Percentiles rank a stretch among this genome's conserved stretches.
These are phyloP conservation scores for Piscicola geometra DNA, from an alignment of 2,888 invertebrate species.

Conservation along the genomic window DNA sequence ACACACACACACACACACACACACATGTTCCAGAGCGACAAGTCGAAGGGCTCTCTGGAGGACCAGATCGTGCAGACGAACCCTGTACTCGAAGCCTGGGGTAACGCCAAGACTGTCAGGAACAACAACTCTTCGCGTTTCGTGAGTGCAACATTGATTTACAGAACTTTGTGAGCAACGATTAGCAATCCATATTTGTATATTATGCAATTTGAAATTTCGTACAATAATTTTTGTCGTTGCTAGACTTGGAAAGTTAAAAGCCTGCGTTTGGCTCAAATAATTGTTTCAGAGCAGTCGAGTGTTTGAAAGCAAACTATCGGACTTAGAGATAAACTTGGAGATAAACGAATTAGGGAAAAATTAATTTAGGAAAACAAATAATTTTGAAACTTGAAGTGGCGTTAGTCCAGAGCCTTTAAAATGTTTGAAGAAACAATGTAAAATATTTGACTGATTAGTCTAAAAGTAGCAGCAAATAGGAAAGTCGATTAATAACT, in stretches of 20 bases:
- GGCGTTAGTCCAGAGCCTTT: background rate
- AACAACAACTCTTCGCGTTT: conserved; percentile 99
- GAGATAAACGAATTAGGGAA: too few species aligned
- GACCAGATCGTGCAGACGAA: conserved; percentile 99
- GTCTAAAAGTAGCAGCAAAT: background rate
- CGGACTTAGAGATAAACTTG: too few species aligned
- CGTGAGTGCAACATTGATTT: conserved; percentile 72
- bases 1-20: background rate
- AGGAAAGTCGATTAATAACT: background rate
- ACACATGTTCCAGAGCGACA: background rate
- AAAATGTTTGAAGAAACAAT: background rate
- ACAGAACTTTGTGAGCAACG: too few species aligned
- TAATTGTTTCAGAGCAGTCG: too few species aligned
- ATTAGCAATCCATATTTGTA: too few species aligned
- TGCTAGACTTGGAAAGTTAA: too few species aligned
- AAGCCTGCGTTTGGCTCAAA: background rate
- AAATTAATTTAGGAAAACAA: too few species aligned
- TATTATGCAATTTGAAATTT: too few species aligned
- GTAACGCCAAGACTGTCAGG: conserved; percentile 60
- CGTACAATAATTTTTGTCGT: too few species aligned
- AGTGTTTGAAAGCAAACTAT: too few species aligned
- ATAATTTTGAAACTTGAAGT: too few species aligned
- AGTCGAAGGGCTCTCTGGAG: conserved; percentile 65
- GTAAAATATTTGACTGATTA: background rate
- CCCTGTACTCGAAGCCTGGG: conserved; percentile 55